A percentile compares a stretch with the other conserved stretches of the same genome.
These are phyloP conservation scores for Cathartes aura DNA, from an alignment of 2,113 vertebrate species.

Conservation along the genomic window DNA sequence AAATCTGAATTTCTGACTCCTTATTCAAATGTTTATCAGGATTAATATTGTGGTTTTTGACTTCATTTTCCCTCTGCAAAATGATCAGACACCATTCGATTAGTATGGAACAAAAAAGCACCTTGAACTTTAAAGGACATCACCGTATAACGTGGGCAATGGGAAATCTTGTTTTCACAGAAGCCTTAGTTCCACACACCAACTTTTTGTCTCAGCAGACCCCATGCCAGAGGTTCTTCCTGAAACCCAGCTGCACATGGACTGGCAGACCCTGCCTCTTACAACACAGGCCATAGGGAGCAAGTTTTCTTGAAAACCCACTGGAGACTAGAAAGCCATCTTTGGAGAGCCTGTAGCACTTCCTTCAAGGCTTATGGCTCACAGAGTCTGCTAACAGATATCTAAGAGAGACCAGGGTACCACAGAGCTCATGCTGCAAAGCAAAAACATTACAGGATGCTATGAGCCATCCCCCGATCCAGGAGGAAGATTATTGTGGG, in stretches of 20 bases:
- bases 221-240: not conserved
- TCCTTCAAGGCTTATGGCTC: rapidly evolving
- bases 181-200: not conserved
- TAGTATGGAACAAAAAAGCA: not conserved
- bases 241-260: not conserved
- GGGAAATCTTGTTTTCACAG: not conserved
- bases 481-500: not conserved
- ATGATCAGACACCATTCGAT: not conserved
- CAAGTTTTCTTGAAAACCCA: not conserved
- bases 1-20: conserved; percentile 47
- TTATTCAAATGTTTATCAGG: conserved; percentile 40
- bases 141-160: not conserved
- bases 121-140: not conserved
- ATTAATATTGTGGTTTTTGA: conserved; percentile 50
- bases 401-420: not conserved
- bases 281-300: not conserved
- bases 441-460: not conserved
- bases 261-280: not conserved
- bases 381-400: not conserved
- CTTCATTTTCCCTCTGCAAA: conserved; percentile 67
- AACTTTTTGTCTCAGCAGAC: not conserved
- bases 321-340: not conserved
- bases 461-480: not conserved
- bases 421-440: not conserved
- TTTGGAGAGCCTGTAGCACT: not conserved